Evolutionary conservation across 2,888 invertebrate genomes (phyloP).

Genomic region (Cryptus armator): DNA sequence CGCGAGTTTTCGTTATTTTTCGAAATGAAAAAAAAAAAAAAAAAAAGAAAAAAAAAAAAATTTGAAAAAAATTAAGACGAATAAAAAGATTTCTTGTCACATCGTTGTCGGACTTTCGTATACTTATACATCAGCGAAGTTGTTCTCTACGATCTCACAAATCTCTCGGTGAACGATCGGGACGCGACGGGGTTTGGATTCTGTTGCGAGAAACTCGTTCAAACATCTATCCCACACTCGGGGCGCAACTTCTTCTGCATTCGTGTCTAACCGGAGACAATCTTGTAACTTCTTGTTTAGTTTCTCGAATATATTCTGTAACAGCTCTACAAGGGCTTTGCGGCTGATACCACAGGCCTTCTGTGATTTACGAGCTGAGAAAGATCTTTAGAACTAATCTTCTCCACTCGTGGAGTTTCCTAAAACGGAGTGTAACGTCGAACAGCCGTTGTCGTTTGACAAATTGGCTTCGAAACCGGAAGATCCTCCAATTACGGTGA

Average conservation of each 20-base stretch:
- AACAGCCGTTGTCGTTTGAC: background rate
- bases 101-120: conserved; percentile 24
- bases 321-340: background rate
- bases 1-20: conserved; percentile 53
- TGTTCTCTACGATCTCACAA: conserved; percentile 14
- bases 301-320: background rate
- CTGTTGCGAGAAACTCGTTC: background rate
- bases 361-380: conserved; percentile 10
- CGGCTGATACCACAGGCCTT: background rate
- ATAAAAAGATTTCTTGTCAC: conserved; percentile 28
- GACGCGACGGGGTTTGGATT: background rate
- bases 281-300: background rate
- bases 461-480: conserved; percentile 1
- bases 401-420: background rate
- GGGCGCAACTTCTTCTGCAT: background rate
- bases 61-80: background rate
- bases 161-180: conserved; percentile 20
- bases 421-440: conserved; percentile 5
- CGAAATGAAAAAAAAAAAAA: no score
- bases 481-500: background rate
- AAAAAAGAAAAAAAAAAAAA: background rate
- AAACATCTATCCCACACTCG: background rate
- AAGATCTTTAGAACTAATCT: background rate
- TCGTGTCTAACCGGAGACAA: background rate
- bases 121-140: conserved; percentile 19